These are phyloP conservation scores for Lophius americanus DNA, from an alignment of 2,797 vertebrate genomes.

Conservation along the genomic window DNA sequence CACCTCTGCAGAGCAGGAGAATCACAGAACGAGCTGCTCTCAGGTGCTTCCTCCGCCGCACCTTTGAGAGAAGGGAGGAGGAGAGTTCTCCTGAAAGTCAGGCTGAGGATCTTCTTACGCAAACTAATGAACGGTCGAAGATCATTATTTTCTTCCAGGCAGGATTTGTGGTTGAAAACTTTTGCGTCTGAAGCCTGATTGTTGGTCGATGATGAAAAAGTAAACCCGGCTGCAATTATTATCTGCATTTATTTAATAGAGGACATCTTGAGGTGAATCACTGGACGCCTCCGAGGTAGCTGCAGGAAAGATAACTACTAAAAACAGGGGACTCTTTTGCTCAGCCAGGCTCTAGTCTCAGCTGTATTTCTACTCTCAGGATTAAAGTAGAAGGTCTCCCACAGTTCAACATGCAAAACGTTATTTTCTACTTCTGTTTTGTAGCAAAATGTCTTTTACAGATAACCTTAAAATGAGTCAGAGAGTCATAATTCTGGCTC, in stretches of 20 bases:
- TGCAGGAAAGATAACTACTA: slow-evolving; percentile 56
- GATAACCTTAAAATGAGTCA: slow-evolving; percentile 22
- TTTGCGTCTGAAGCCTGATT: slow-evolving; percentile 44
- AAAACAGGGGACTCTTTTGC: slow-evolving; percentile 26
- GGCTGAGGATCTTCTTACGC: slow-evolving; percentile 27
- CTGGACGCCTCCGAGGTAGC: slow-evolving; percentile 55
- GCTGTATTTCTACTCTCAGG: background rate
- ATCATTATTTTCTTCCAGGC: slow-evolving; percentile 59
- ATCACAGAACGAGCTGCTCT: background rate
- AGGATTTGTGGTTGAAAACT: slow-evolving; percentile 52
- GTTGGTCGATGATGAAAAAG: slow-evolving; percentile 45
- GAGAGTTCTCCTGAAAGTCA: slow-evolving; percentile 15
- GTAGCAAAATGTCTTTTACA: slow-evolving; percentile 22
- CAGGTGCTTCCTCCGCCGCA: slow-evolving; percentile 18
- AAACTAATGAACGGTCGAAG: slow-evolving; percentile 31
- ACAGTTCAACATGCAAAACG: slow-evolving; percentile 7
- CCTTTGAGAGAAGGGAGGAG: background rate
- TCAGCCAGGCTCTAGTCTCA: too few relatives aligned
- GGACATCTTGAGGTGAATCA: slow-evolving; percentile 71
- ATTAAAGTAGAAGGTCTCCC: slow-evolving; percentile 10
- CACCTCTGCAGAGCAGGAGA: slow-evolving; percentile 3
- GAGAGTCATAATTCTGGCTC: slow-evolving; percentile 27
- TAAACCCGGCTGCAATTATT: slow-evolving; percentile 70
- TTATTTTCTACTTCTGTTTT: slow-evolving; percentile 15
- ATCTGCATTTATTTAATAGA: slow-evolving; percentile 68